Evolutionary conservation across 2,888 invertebrate species (phyloP).

Genomic region (Plebejus argus): DNA sequence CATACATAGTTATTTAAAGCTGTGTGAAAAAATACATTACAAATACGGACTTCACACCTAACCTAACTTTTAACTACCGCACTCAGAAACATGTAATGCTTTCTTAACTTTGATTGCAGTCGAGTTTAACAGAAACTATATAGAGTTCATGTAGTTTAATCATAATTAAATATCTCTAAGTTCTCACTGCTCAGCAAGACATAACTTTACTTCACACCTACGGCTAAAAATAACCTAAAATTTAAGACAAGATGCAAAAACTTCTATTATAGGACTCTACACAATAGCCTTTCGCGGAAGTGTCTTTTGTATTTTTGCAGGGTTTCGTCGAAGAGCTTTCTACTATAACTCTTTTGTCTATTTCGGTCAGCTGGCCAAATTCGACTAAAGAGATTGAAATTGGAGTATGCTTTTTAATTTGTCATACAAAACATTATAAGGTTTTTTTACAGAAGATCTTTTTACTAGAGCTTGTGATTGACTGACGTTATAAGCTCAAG

Average conservation of each 20-base stretch:
- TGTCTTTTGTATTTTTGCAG: slow-evolving; percentile 6
- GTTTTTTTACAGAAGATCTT: no score
- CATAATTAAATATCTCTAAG: no score
- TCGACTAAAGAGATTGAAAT: neutral
- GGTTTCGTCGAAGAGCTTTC: slow-evolving; percentile 26
- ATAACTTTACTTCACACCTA: neutral
- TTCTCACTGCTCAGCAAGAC: neutral
- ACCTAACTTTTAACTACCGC: neutral
- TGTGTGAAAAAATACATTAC: neutral
- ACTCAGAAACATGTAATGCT: neutral
- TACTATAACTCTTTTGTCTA: slow-evolving; percentile 29
- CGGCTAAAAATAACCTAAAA: slow-evolving; percentile 11
- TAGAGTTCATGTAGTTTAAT: neutral
- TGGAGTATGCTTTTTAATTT: slow-evolving; percentile 10
- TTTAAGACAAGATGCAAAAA: slow-evolving; percentile 10
- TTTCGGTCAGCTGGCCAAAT: slow-evolving; percentile 18
- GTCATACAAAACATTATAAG: neutral
- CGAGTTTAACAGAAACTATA: neutral
- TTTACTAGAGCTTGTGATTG: no score
- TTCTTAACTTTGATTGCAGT: neutral
- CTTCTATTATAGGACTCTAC: slow-evolving; percentile 8
- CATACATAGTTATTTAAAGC: neutral
- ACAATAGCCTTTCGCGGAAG: slow-evolving; percentile 1
- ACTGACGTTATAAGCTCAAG: no score
- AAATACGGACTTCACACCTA: neutral